These are phyloP conservation scores for Tenthredo scrophulariae DNA, from an alignment of 2,888 invertebrate genomes.

Conservation along the genomic window DNA sequence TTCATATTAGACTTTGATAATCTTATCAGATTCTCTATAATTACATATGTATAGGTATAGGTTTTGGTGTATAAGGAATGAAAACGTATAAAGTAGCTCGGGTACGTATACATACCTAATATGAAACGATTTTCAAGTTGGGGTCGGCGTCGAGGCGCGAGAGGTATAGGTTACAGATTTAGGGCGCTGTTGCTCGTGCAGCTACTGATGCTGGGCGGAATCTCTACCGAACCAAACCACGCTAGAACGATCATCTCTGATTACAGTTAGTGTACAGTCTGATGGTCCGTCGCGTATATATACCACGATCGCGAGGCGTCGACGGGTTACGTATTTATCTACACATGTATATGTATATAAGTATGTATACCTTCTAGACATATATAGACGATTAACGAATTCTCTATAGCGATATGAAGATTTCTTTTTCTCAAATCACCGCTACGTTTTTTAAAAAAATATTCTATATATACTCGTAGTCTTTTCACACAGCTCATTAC, in stretches of 20 bases:
- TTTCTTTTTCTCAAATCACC: too few species aligned
- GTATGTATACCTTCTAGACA: not conserved
- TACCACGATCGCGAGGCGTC: slow-evolving; percentile 18
- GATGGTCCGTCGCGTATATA: slow-evolving; percentile 63
- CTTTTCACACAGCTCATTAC: too few species aligned
- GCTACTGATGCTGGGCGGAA: slow-evolving; percentile 28
- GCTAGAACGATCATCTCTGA: slow-evolving; percentile 71
- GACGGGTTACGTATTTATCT: not conserved
- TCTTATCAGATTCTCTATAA: too few species aligned
- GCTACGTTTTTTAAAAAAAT: too few species aligned
- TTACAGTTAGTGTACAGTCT: slow-evolving; percentile 74
- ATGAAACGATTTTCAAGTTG: not conserved
- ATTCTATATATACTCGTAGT: too few species aligned
- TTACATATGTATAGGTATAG: too few species aligned
- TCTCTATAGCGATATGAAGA: too few species aligned
- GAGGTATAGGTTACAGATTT: slow-evolving; percentile 3
- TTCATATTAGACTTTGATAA: too few species aligned
- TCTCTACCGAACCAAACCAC: slow-evolving; percentile 60
- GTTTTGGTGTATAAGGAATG: not conserved
- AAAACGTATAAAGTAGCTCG: not conserved
- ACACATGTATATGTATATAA: not conserved
- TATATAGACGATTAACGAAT: not conserved
- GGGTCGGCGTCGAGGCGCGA: slow-evolving; percentile 43
- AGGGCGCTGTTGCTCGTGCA: not conserved
- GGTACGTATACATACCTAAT: not conserved